Conservation (phyloP, 2,797 vertebrate genomes). For the Hemibagrus guttatus region DNA sequence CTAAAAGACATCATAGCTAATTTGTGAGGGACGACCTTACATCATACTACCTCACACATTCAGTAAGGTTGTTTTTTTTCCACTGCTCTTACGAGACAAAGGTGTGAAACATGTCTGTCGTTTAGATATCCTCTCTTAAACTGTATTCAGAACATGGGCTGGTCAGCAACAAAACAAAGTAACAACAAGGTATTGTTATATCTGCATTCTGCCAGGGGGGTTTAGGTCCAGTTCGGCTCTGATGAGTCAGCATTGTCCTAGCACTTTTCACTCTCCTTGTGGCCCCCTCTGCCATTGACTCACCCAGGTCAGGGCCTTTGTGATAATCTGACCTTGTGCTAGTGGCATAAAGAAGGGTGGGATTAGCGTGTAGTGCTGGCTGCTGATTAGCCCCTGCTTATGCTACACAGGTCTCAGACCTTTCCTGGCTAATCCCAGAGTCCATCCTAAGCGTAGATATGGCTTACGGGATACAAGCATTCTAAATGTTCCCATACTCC, state of each 20-base stretch:
- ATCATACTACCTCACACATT: neutral
- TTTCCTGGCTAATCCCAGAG: slow-evolving; percentile 68
- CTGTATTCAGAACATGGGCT: neutral
- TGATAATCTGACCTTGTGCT: slow-evolving; percentile 64
- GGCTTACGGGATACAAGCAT: neutral
- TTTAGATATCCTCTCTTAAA: neutral
- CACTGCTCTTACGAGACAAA: neutral
- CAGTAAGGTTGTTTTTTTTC: neutral
- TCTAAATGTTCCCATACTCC: slow-evolving; percentile 2
- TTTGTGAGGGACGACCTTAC: neutral
- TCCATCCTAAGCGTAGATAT: neutral
- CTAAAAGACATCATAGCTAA: neutral
- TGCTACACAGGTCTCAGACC: slow-evolving; percentile 71
- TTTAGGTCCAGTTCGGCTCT: slow-evolving; percentile 34
- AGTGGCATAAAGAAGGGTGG: slow-evolving; percentile 61
- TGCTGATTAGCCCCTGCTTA: slow-evolving; percentile 69
- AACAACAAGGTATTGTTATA: slow-evolving; percentile 16
- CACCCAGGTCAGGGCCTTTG: slow-evolving; percentile 67
- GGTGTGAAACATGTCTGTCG: neutral
- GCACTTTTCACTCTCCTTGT: slow-evolving; percentile 66
- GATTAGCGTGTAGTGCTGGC: slow-evolving; percentile 60
- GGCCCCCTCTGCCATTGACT: slow-evolving; percentile 61
- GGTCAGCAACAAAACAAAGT: slow-evolving; percentile 8
- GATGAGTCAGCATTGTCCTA: slow-evolving; percentile 76
- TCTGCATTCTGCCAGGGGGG: neutral